Conservation (phyloP, 2,888 invertebrate genomes). For the Fissipunctia ypsillon region DNA sequence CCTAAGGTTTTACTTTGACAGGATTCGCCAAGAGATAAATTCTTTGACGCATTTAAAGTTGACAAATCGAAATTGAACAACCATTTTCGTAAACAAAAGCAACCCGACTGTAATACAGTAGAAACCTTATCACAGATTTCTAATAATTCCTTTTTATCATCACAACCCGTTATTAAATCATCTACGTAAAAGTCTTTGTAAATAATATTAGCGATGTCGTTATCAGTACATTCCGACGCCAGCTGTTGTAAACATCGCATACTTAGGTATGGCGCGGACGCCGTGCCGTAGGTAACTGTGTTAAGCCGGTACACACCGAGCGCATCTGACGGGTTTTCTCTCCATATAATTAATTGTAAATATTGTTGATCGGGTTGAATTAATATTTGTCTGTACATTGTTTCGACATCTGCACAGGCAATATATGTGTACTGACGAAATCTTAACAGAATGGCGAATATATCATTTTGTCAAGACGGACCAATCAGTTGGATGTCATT, state of each 20-base stretch:
- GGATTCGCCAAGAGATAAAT: constrained; percentile 10
- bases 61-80: constrained; percentile 9
- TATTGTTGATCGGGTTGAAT: constrained; percentile 12
- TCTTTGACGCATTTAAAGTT: constrained; percentile 8
- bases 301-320: no score
- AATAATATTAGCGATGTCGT: no score
- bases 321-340: constrained; percentile 2
- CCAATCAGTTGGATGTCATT: constrained; percentile 15
- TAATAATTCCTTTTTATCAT: constrained; percentile 1
- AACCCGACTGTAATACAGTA: constrained; percentile 6
- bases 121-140: constrained; percentile 1
- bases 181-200: no score
- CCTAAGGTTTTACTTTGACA: constrained; percentile 22
- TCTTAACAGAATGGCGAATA: constrained; percentile 10
- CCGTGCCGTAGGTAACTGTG: no score
- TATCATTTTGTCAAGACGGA: constrained; percentile 13
- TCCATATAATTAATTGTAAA: constrained; percentile 13
- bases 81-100: constrained; percentile 18
- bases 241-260: no score
- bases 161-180: constrained; percentile 2
- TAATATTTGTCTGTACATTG: constrained; percentile 16
- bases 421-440: constrained; percentile 9
- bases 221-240: no score
- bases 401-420: constrained; percentile 9
- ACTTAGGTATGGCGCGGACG: no score